phyloP scores from a whole-genome alignment of 64 coral and sea anemone genomes.

The Platygyra sinensis region DNA sequence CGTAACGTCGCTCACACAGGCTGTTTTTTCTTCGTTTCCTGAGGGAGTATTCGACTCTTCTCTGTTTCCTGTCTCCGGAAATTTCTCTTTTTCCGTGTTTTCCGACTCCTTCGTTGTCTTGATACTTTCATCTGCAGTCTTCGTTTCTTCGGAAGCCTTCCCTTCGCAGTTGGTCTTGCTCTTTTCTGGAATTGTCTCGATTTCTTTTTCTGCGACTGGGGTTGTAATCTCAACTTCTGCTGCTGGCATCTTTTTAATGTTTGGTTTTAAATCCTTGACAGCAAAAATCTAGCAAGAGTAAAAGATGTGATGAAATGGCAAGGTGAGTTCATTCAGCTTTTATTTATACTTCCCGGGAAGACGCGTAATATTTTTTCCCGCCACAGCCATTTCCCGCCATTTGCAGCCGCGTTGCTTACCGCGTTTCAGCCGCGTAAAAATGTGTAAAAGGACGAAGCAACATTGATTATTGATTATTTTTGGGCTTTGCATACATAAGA shows the following conservation, averaged over 20 bases:
- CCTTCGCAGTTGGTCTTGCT: not conserved
- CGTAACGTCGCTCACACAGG: not conserved
- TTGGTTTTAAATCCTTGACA: not conserved
- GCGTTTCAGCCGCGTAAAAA: too few species aligned
- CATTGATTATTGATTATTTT: too few species aligned
- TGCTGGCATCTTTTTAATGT: conserved; percentile 1
- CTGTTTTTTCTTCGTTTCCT: not conserved
- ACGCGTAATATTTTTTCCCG: conserved; percentile 1
- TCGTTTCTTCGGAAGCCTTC: conserved; percentile 2
- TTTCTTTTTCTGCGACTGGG: conserved; percentile 4
- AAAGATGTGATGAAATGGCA: not conserved
- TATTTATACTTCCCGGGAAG: not conserved
- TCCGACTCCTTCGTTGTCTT: not conserved
- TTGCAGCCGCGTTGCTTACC: not conserved
- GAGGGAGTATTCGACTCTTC: not conserved
- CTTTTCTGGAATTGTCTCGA: conserved; percentile 23
- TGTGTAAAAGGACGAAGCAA: too few species aligned
- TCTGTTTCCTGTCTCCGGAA: conserved; percentile 11
- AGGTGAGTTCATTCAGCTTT: not conserved
- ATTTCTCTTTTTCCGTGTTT: conserved; percentile 32
- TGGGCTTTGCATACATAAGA: too few species aligned
- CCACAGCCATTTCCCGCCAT: conserved; percentile 19
- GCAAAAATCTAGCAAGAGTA: too few species aligned
- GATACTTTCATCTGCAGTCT: not conserved
- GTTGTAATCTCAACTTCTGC: conserved; percentile 22